These are phyloP conservation scores for Gracilinanus agilis DNA, from an alignment of 2,113 vertebrate species.

Conservation along the genomic window DNA sequence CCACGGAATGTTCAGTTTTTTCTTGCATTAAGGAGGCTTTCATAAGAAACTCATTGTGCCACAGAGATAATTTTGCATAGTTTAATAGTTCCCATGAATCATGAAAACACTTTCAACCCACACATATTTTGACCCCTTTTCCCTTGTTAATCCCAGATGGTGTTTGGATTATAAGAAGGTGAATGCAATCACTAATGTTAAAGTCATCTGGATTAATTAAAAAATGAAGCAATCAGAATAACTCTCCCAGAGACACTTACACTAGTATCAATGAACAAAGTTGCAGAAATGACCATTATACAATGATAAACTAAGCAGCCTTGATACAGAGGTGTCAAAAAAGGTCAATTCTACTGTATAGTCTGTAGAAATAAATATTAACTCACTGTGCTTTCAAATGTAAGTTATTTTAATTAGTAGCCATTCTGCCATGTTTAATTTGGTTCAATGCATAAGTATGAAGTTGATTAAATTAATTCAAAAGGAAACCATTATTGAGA, in stretches of 20 bases:
- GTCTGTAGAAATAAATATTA: neutral
- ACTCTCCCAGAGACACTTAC: neutral
- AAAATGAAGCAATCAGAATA: conserved; percentile 39
- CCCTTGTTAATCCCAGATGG: conserved; percentile 37
- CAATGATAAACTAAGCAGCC: neutral
- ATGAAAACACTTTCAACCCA: conserved; percentile 61
- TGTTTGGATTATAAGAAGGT: conserved; percentile 55
- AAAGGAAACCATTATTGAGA: neutral
- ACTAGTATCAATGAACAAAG: neutral
- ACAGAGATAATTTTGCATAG: conserved; percentile 67
- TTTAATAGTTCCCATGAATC: conserved; percentile 67
- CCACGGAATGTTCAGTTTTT: conserved; percentile 60
- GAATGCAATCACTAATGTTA: neutral
- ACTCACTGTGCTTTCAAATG: neutral
- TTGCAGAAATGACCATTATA: neutral
- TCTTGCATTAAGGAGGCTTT: conserved; percentile 67
- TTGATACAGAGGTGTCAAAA: neutral
- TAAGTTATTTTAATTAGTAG: neutral
- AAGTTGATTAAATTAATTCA: neutral
- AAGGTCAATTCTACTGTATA: neutral
- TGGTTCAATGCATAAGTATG: neutral
- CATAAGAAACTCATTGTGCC: conserved; percentile 71
- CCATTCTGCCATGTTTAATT: neutral
- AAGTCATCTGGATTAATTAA: conserved; percentile 44
- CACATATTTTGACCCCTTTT: conserved; percentile 63